Evolutionary conservation across 2,113 vertebrate species (phyloP), one percentile per base, ranked within the genome.

Genomic region (Lophotis ruficrista): DNA sequence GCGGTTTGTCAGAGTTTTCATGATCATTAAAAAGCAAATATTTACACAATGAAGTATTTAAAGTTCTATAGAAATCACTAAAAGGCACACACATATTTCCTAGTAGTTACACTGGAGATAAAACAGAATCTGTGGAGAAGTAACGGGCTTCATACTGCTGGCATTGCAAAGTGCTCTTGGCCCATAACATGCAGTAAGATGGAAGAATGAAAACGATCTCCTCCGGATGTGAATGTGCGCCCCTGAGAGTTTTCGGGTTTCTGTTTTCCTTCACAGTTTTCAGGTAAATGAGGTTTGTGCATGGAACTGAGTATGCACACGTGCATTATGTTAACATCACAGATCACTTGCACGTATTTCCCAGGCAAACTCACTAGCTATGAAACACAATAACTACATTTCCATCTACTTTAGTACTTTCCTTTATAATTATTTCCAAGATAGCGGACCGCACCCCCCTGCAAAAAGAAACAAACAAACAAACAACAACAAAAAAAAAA

Each of bases 141-240:
- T 17, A 58, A 47, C 6, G 10, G 43, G 16, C 3, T 83, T 71
- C 48, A 8, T 6, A 25, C 7, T n/a, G 19, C 17, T 47, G 24
- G 10, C 17, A 7, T 0, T 68, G 50, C 13, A 13, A 70, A 60
- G 28, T 11, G 16, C 8, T 61, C 27, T 43, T 13, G 38, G 66
- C 13, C 57, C 28, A 50, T 0, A 0, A 19, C 15, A n/a, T 5
- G 18, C 25, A 54, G 61, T 9, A 33, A 24, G 31, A 37, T 7
- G 16, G 47, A 22, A 24, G 37, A 61, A 50, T 3, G 4, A 8
- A 3, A 37, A n/a, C 2, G 53, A 9, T 19, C 6, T 27, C 50
- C n/a, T 85, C 41, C 38, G 33, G 14, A 28, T 31, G 21, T 4
- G 33, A 22, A 10, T 11, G 64, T 21, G 37, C 20, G 27, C 9